phyloP scores from a whole-genome alignment of 1,140 invertebrate species.

The Caenorhabditis tropicalis region DNA sequence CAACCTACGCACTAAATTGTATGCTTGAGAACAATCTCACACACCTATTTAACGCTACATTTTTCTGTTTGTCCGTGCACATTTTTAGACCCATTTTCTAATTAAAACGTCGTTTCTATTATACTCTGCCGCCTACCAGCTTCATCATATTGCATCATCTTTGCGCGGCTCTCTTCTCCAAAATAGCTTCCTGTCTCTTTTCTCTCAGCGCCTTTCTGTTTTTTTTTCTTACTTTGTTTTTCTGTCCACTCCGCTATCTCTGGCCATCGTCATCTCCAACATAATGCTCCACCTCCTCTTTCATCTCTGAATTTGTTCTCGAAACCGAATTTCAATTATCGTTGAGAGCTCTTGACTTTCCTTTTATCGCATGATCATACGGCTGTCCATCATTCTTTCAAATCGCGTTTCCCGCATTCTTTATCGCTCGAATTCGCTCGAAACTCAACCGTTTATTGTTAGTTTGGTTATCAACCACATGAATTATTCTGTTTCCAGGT shows the following conservation, averaged over 20 bases:
- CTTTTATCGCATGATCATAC: too few species aligned
- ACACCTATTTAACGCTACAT: background rate
- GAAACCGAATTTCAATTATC: constrained; percentile 6
- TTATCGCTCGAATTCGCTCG: too few species aligned
- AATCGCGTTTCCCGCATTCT: background rate
- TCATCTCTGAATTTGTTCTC: background rate
- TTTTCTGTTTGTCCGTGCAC: background rate
- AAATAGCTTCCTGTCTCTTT: background rate
- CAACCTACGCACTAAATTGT: background rate
- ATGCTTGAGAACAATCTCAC: background rate
- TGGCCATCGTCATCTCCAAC: background rate
- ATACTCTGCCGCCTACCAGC: background rate
- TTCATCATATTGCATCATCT: constrained; percentile 36
- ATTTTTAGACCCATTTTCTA: background rate
- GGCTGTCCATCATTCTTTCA: background rate
- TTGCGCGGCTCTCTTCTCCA: background rate
- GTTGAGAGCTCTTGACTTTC: constrained; percentile 17
- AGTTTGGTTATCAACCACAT: background rate
- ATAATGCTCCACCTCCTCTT: background rate
- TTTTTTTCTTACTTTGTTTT: constrained; percentile 15
- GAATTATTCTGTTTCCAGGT: background rate
- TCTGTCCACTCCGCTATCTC: background rate
- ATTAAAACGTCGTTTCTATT: background rate
- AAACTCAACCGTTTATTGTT: background rate
- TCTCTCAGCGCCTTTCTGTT: background rate